Conservation (phyloP, 2,113 vertebrate species). For the Anthoscopus minutus region DNA sequence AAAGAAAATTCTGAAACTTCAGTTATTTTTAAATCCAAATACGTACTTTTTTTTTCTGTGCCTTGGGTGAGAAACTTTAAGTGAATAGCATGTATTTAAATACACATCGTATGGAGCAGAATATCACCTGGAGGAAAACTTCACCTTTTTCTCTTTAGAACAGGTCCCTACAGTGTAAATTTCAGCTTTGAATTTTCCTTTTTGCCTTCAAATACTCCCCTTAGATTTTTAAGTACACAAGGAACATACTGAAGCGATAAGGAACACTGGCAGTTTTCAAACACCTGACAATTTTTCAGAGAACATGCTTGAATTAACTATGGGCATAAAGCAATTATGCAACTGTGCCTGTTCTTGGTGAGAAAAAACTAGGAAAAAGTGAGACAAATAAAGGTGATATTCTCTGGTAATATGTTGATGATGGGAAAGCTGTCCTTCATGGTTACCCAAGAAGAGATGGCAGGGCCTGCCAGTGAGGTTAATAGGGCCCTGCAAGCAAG, state of each 20-base stretch:
- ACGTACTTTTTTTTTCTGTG: not conserved
- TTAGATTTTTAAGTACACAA: not conserved
- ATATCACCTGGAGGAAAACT: not conserved
- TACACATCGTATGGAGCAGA: not conserved
- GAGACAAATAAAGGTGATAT: not conserved
- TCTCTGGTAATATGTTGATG: not conserved
- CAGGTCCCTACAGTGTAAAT: not conserved
- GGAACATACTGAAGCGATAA: not conserved
- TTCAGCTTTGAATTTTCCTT: not conserved
- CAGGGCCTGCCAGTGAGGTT: not conserved
- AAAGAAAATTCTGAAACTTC: not conserved
- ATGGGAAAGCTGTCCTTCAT: slow-evolving; percentile 11
- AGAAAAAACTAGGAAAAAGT: not conserved
- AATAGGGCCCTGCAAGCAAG: not conserved
- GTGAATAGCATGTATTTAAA: not conserved
- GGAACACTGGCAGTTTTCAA: not conserved
- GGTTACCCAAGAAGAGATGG: slow-evolving; percentile 32
- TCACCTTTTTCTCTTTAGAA: not conserved
- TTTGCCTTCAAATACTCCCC: not conserved
- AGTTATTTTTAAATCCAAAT: not conserved
- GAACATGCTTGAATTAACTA: not conserved
- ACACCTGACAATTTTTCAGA: not conserved
- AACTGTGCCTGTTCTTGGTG: not conserved
- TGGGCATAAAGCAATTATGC: not conserved
- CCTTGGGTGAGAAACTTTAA: not conserved